Evolutionary conservation across 2,113 vertebrate genomes (phyloP), one percentile per base, ranked within the genome.

Genomic region (Boulengeromyrus knoepffleri): DNA sequence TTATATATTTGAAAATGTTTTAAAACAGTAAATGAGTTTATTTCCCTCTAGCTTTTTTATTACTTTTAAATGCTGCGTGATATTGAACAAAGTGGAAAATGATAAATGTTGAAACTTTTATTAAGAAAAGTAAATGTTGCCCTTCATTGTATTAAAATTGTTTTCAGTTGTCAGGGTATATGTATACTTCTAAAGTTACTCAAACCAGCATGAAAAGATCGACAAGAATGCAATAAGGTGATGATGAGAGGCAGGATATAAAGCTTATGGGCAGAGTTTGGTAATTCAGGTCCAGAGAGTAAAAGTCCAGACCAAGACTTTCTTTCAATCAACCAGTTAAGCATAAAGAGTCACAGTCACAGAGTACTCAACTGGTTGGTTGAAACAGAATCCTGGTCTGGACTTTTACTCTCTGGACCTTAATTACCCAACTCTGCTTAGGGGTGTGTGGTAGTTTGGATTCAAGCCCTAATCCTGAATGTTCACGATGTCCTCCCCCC

Each of bases 101-200:
- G 45, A 90, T 88, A 89, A 90, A 39, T 74, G 89, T 91, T 91
- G 88, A 85, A 90, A 88, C 74, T 88, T 88, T 90, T 91, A 83
- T 85, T 90, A 85, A 70, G 13, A 80, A 77, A 74, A 58, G 27
- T 15, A 27, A 53, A n/a, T 80, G 84, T 24, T 85, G 45, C 39
- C 66, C 2, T 58, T n/a, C 36, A 49, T 24, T 89, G 5, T 52
- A 31, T 12, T n/a, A 17, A 80, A 46, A 10, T 70, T 19, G 31
- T 13, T 83, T 42, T 45, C 27, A 9, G 8, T 84, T 42, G 6
- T 89, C 45, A 36, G 19, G 5, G 17, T 89, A 36, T 42, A 21
- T 39, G 17, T 31, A 12, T 66, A 53, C 47, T 53, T 39, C 3
- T 39, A 5, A 17, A 70, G 36, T 12, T 77, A 39, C 21, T 24